phyloP scores from a whole-genome alignment of 2,888 invertebrate species.

The Plebejus argus region DNA sequence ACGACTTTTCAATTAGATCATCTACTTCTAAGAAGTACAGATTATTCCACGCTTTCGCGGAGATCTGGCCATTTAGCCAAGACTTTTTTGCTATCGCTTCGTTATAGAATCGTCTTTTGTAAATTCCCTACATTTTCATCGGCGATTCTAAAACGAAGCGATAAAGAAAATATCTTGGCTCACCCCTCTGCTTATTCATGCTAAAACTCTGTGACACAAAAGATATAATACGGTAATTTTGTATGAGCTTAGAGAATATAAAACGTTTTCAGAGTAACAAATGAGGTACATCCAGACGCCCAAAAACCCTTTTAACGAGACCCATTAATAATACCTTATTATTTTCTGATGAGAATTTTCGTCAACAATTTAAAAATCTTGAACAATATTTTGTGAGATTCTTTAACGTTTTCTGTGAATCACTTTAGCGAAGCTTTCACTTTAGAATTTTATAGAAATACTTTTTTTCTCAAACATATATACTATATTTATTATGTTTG shows the following conservation, averaged over 20 bases:
- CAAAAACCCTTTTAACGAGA: slow-evolving; percentile 34
- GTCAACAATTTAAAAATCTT: background rate
- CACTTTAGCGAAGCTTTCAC: background rate
- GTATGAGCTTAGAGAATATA: slow-evolving; percentile 30
- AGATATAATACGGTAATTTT: slow-evolving; percentile 19
- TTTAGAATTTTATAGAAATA: no score
- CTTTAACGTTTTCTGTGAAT: background rate
- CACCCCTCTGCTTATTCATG: background rate
- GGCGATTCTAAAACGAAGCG: no score
- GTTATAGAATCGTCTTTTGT: no score
- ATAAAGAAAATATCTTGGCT: no score
- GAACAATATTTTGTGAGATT: slow-evolving; percentile 1
- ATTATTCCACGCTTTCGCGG: background rate
- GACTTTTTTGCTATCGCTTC: no score
- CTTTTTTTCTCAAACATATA: no score
- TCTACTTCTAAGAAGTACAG: background rate
- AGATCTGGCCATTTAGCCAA: no score
- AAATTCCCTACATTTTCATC: no score
- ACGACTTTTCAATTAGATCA: background rate
- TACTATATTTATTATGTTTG: background rate
- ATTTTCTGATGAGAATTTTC: slow-evolving; percentile 35
- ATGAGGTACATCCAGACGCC: slow-evolving; percentile 27
- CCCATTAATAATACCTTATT: slow-evolving; percentile 33
- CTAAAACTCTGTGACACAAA: background rate
- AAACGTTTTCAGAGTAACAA: slow-evolving; percentile 29